Evolutionary conservation across 2,113 vertebrate genomes (phyloP), one percentile per base, ranked within the genome.

Genomic region (Craseonycteris thonglongyai): DNA sequence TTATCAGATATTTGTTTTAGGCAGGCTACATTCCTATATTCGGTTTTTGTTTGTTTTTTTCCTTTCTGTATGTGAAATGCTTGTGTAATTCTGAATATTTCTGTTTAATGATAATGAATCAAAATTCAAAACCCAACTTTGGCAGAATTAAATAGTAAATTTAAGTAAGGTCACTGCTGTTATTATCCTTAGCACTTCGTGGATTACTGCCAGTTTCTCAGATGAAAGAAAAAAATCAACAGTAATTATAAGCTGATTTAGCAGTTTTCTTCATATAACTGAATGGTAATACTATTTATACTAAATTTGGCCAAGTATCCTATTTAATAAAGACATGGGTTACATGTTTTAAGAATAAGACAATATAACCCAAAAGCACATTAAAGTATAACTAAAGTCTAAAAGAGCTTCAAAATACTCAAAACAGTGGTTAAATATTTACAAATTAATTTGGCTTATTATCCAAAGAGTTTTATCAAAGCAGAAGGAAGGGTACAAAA

Each of bases 301-400:
- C 58, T 72, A 96, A 97, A 97, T 94, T 78, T n/a, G 18, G 84
- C 95, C 86, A 98, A 97, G 92, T 95, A 96, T 96, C 81, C 75
- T 96, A 95, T 51, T 95, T 98, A 98, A 97, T 97, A 82, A 40
- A 90, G 94, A 94, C 72, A 72, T 78, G 93, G 95, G 97, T 97
- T 96, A 93, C 47, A 93, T 65, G 86, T 84, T 76, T 88, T 97
- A 97, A 96, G 88, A 96, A 84, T 58, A 96, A 96, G 78, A 96
- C 88, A 96, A 49, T 80, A 85, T 97, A 97, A 98, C 97, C 90
- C 24, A 35, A 97, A 96, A 96, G 63, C 92, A 85, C 11, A 11
- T 87, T 90, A 45, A 97, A 97, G 89, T 74, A 35, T 95, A 96
- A 74, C 92, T 95, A 69, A 95, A 96, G 97, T 88, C 71, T 76